A percentile compares a stretch with the other conserved stretches of the same genome.
Conservation (phyloP, 2,888 invertebrate genomes). For the Andrena dorsata region DNA sequence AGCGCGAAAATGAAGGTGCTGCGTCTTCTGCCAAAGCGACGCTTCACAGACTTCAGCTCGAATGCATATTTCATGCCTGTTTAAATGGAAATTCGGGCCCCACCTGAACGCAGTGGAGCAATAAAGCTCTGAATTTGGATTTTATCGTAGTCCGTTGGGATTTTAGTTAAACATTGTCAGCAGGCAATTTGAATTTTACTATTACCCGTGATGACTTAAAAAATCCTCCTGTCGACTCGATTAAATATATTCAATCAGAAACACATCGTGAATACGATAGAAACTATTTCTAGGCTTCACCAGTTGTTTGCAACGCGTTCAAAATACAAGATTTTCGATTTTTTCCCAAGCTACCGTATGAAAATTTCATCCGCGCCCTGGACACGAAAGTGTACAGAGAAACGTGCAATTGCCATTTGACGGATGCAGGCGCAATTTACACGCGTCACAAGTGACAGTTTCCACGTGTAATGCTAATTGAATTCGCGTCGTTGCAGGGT, state of each 20-base stretch:
- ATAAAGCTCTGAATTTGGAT: too few species aligned
- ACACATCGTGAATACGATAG: not conserved
- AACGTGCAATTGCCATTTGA: constrained; percentile 26
- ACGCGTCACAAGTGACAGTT: constrained; percentile 23
- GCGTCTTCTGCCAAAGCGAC: not conserved
- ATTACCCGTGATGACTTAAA: too few species aligned
- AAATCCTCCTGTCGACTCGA: not conserved
- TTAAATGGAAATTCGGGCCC: not conserved
- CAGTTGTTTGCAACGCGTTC: not conserved
- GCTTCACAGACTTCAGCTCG: not conserved
- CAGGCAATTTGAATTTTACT: too few species aligned
- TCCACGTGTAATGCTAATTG: constrained; percentile 64
- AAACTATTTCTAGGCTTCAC: not conserved
- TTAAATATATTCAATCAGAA: not conserved
- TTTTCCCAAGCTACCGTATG: not conserved
- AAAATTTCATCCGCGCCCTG: constrained; percentile 13
- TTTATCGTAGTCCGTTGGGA: too few species aligned
- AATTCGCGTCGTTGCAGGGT: constrained; percentile 47
- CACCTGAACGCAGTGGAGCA: not conserved
- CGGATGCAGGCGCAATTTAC: constrained; percentile 24
- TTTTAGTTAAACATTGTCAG: too few species aligned
- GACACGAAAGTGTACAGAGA: constrained; percentile 2
- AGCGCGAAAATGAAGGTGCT: not conserved
- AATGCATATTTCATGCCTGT: not conserved
- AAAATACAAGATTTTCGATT: constrained; percentile 21